These are phyloP conservation scores for Capromys pilorides DNA, from an alignment of 2,797 vertebrate species.

Conservation along the genomic window DNA sequence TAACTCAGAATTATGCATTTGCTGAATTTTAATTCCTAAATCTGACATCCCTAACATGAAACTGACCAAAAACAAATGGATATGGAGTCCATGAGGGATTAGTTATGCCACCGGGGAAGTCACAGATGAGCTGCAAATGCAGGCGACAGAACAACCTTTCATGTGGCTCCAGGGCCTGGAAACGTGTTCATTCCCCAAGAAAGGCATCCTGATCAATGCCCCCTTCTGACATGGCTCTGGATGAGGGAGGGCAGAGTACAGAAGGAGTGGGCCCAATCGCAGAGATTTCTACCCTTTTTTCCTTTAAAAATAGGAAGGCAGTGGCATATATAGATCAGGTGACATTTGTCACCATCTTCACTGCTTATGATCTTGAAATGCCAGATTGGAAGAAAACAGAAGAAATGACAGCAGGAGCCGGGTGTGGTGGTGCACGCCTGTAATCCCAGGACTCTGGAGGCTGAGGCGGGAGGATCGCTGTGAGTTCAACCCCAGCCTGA, in stretches of 20 bases:
- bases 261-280: neutral
- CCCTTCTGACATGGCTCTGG: neutral
- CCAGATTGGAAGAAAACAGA: neutral
- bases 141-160: neutral
- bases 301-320: neutral
- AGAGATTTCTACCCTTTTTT: neutral
- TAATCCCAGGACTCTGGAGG: neutral
- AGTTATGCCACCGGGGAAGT: neutral
- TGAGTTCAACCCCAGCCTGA: neutral
- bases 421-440: neutral
- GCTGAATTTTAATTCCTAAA: neutral
- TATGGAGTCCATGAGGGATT: neutral
- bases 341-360: neutral
- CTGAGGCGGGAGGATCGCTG: neutral
- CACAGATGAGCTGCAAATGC: neutral
- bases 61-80: neutral
- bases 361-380: neutral
- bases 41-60: neutral
- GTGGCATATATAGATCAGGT: accelerated
- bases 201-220: neutral
- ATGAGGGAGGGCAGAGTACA: neutral
- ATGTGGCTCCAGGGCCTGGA: neutral
- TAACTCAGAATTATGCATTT: neutral
- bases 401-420: neutral
- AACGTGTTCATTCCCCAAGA: neutral